Percentiles rank a stretch among this genome's conserved stretches.
These are phyloP conservation scores for Danio tinwini DNA, from an alignment of 2,797 vertebrate species.

Conservation along the genomic window DNA sequence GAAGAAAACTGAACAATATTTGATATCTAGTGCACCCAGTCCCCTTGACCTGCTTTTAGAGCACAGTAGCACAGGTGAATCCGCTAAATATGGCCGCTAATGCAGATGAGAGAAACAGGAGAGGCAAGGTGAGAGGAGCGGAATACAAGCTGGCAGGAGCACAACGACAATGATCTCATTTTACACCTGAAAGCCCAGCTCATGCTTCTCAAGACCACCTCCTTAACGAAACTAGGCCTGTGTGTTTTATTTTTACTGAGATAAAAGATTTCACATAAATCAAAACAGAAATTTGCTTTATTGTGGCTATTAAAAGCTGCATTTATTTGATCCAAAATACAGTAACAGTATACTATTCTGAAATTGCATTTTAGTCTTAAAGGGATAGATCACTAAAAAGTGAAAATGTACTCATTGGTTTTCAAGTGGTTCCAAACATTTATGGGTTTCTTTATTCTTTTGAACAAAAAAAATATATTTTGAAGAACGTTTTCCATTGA, in stretches of 20 bases:
- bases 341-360: not conserved
- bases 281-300: constrained; percentile 2
- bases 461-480: too few species aligned
- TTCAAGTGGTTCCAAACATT: too few species aligned
- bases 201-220: constrained; percentile 4
- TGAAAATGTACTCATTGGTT: too few species aligned
- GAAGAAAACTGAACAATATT: not conserved
- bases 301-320: not conserved
- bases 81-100: not conserved
- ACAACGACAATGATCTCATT: constrained; percentile 26
- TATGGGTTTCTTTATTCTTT: too few species aligned
- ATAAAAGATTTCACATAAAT: not conserved
- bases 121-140: constrained; percentile 38
- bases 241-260: not conserved
- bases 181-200: constrained; percentile 22
- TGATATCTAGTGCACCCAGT: not conserved
- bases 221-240: not conserved
- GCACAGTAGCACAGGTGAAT: not conserved
- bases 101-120: constrained; percentile 41
- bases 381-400: too few species aligned
- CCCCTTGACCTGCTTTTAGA: constrained; percentile 30
- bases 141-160: not conserved
- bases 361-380: too few species aligned
- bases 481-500: too few species aligned
- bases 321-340: constrained; percentile 2